These are phyloP conservation scores for Polietes domitor DNA, from an alignment of 2,888 invertebrate genomes.

Conservation along the genomic window DNA sequence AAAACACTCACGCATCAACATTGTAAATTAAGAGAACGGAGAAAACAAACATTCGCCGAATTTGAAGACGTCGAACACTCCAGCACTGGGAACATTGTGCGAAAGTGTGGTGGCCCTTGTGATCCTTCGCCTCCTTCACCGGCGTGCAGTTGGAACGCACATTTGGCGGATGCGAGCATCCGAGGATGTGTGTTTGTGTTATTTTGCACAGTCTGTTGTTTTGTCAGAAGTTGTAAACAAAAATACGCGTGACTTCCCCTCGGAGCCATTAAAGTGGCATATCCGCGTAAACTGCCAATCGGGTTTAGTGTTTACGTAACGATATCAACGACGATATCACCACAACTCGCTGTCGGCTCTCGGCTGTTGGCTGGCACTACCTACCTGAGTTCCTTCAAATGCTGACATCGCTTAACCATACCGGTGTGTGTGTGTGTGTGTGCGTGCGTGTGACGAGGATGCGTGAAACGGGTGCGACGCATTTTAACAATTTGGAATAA, in stretches of 20 bases:
- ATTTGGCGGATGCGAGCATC: background rate
- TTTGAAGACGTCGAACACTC: background rate
- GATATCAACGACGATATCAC: slow-evolving; percentile 22
- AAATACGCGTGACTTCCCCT: slow-evolving; percentile 77
- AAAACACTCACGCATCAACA: slow-evolving; percentile 17
- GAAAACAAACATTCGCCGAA: background rate
- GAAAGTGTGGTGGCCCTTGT: background rate
- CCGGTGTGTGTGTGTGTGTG: background rate
- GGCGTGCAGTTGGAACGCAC: background rate
- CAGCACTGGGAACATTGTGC: no score
- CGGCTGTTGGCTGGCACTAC: slow-evolving; percentile 15
- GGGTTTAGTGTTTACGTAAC: slow-evolving; percentile 44
- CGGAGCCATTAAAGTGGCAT: slow-evolving; percentile 75
- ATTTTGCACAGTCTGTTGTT: slow-evolving; percentile 25
- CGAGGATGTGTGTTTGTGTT: background rate
- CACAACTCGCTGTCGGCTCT: slow-evolving; percentile 39
- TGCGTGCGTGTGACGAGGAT: background rate
- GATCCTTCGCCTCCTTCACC: no score
- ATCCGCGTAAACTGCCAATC: slow-evolving; percentile 71
- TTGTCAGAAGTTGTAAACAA: slow-evolving; percentile 68
- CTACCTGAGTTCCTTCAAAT: slow-evolving; percentile 31
- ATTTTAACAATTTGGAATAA: slow-evolving; percentile 38
- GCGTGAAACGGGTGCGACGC: background rate
- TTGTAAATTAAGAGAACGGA: slow-evolving; percentile 29
- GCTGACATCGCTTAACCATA: no score